Percentiles rank a stretch among this genome's conserved stretches.
phyloP scores from a whole-genome alignment of 2,113 vertebrate genomes.

The Pontoporia blainvillei region DNA sequence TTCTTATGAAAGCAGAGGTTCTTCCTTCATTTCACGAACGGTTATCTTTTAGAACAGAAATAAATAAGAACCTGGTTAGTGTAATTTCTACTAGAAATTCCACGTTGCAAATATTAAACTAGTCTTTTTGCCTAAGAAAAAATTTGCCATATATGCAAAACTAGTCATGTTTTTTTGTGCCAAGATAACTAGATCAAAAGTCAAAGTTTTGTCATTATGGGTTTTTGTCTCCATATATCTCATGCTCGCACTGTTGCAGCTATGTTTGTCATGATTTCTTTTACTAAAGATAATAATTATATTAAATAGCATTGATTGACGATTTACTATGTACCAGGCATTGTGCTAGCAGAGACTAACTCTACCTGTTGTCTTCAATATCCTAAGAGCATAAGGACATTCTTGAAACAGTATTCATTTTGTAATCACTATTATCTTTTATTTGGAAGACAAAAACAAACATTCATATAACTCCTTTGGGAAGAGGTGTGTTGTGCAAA shows the following conservation, averaged over 20 bases:
- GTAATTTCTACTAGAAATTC: slow-evolving; percentile 5
- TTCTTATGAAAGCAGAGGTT: not conserved
- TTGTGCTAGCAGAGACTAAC: not conserved
- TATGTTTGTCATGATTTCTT: not conserved
- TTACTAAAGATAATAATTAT: not conserved
- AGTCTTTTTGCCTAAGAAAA: not conserved
- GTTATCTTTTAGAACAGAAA: slow-evolving; percentile 23
- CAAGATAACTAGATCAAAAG: not conserved
- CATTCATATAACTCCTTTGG: not conserved
- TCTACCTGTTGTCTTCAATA: not conserved
- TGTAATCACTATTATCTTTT: not conserved
- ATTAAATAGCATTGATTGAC: not conserved
- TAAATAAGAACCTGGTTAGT: slow-evolving; percentile 24
- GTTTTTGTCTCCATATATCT: not conserved
- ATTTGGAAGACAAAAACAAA: not conserved
- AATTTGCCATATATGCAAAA: not conserved
- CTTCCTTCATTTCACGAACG: not conserved
- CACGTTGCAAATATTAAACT: not conserved
- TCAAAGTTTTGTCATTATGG: not conserved
- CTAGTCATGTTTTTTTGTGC: not conserved
- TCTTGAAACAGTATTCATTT: not conserved
- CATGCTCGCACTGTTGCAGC: not conserved
- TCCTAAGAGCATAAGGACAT: not conserved
- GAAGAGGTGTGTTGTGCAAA: not conserved
- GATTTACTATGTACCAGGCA: not conserved